Percentiles rank a stretch among this genome's conserved stretches.
Conservation (phyloP, 2,797 vertebrate genomes). For the Neosalanx taihuensis region DNA sequence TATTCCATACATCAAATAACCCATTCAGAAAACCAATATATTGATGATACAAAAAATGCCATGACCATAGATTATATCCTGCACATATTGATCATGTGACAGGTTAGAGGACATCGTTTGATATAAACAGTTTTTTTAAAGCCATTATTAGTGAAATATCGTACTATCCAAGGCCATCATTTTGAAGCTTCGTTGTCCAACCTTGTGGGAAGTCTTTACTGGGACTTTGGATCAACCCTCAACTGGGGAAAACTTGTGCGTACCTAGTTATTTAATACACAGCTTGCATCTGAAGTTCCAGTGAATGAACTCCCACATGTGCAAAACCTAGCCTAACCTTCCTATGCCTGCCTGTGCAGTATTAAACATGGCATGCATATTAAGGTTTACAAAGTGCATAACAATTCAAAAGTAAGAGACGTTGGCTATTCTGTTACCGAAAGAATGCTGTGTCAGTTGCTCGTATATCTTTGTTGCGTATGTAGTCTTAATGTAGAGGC, state of each 20-base stretch:
- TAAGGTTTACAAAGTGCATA: conserved; percentile 30
- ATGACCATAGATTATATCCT: conserved; percentile 22
- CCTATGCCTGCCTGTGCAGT: conserved; percentile 23
- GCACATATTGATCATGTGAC: conserved; percentile 14
- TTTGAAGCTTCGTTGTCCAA: conserved; percentile 9
- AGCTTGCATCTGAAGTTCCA: conserved; percentile 29
- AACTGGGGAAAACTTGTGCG: conserved; percentile 49
- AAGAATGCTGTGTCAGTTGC: conserved; percentile 11
- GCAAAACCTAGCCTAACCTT: conserved; percentile 21
- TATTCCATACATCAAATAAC: conserved; percentile 27
- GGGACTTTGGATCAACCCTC: conserved; percentile 19
- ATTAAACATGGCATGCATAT: conserved; percentile 25
- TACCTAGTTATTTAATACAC: conserved; percentile 50
- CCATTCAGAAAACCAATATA: conserved; percentile 35
- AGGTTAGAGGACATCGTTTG: conserved; percentile 19
- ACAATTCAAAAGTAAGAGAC: conserved; percentile 16
- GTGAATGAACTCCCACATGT: conserved; percentile 11
- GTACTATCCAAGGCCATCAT: conserved; percentile 29
- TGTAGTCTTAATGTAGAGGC: conserved; percentile 15
- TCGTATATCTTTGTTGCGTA: conserved; percentile 18
- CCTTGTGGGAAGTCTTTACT: conserved; percentile 26
- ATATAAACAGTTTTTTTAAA: conserved; percentile 4
- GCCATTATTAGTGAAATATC: background rate
- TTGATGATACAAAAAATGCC: conserved; percentile 21
- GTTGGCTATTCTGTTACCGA: conserved; percentile 1